A percentile compares a stretch with the other conserved stretches of the same genome.
phyloP scores from a whole-genome alignment of 2,888 invertebrate species.

The Bombyx huttoni region DNA sequence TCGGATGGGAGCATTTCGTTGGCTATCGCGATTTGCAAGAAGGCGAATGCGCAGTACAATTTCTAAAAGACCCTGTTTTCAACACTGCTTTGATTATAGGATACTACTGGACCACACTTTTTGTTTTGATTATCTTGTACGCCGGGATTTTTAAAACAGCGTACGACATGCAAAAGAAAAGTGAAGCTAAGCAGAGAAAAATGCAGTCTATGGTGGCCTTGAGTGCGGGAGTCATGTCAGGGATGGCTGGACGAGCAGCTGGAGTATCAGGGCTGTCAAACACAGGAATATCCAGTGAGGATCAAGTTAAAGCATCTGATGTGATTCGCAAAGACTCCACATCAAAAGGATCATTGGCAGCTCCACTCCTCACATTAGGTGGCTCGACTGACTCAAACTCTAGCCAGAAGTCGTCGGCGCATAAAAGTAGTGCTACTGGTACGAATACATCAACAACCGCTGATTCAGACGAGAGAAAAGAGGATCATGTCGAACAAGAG shows the following conservation, averaged over 20 bases:
- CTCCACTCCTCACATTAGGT: slow-evolving; percentile 49
- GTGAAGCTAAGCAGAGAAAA: slow-evolving; percentile 95
- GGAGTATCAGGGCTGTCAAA: slow-evolving; percentile 89
- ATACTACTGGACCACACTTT: slow-evolving; percentile 97
- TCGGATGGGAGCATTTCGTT: slow-evolving; percentile 99
- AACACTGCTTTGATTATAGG: slow-evolving; percentile 97
- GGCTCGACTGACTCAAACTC: slow-evolving; percentile 73
- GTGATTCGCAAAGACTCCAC: slow-evolving; percentile 47
- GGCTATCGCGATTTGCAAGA: slow-evolving; percentile 90
- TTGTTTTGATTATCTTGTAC: slow-evolving; percentile 95
- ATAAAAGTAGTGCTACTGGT: slow-evolving; percentile 70
- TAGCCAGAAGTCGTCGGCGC: slow-evolving; percentile 73
- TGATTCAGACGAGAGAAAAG: slow-evolving; percentile 60
- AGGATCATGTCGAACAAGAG: slow-evolving; percentile 74
- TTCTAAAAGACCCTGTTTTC: slow-evolving; percentile 96
- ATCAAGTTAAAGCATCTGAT: slow-evolving; percentile 75
- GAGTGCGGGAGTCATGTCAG: slow-evolving; percentile 91
- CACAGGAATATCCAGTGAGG: slow-evolving; percentile 79
- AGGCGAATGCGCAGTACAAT: slow-evolving; percentile 95
- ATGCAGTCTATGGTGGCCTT: slow-evolving; percentile 95
- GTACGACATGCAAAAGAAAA: slow-evolving; percentile 96
- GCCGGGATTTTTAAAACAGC: slow-evolving; percentile 98
- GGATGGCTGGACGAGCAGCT: slow-evolving; percentile 90
- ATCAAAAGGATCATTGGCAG: slow-evolving; percentile 49
- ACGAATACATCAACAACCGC: slow-evolving; percentile 73